Conservation (phyloP, 2,888 invertebrate genomes). For the Azorinus chamasolen region DNA sequence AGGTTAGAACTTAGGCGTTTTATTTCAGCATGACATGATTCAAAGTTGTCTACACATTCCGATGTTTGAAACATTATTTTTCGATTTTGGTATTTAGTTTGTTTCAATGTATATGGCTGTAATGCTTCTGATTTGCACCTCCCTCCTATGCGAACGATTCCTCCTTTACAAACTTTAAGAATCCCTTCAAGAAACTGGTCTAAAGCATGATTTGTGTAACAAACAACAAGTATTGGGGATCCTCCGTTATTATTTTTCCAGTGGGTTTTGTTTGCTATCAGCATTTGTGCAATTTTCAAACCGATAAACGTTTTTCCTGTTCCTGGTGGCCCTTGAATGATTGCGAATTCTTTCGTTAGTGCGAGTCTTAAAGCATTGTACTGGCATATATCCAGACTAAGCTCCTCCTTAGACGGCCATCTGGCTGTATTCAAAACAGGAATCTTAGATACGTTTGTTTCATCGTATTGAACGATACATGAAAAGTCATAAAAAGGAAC, state of each 20-base stretch:
- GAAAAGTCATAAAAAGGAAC: conserved; percentile 46
- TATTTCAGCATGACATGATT: conserved; percentile 45
- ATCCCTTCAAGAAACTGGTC: conserved; percentile 86
- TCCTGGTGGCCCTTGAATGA: conserved; percentile 91
- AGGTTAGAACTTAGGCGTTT: conserved; percentile 54
- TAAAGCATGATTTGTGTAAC: conserved; percentile 86
- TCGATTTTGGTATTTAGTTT: conserved; percentile 40
- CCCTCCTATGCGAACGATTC: conserved; percentile 82
- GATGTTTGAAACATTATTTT: conserved; percentile 87
- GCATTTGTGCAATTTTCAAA: conserved; percentile 90
- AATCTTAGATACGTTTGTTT: not conserved
- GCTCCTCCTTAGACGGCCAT: conserved; percentile 63
- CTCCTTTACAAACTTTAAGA: conserved; percentile 70
- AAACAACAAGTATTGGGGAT: conserved; percentile 85
- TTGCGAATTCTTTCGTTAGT: conserved; percentile 81
- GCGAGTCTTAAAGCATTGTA: conserved; percentile 78
- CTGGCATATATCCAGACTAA: conserved; percentile 83
- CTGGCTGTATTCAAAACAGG: too few species aligned
- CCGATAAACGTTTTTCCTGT: conserved; percentile 95
- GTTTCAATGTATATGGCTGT: conserved; percentile 60
- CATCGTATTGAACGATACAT: conserved; percentile 52
- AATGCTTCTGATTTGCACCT: conserved; percentile 73
- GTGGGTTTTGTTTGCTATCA: conserved; percentile 88
- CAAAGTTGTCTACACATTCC: conserved; percentile 59
- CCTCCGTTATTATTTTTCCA: conserved; percentile 89